Base-by-base conservation (phyloP, 2,888 invertebrate species). In the Phyllotreta striolata region DNA sequence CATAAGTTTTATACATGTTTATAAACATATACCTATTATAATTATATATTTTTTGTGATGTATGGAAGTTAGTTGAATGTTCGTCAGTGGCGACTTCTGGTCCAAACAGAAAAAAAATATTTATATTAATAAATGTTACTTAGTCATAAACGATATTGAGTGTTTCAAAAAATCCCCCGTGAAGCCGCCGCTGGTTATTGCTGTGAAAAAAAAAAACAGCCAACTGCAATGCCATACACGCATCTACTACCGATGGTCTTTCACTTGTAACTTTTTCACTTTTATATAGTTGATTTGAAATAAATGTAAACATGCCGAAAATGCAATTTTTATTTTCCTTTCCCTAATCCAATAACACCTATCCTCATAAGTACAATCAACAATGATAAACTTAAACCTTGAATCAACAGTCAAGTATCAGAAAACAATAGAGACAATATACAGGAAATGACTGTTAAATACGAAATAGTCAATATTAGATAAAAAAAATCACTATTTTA, bases 221-320 rank as follows among this genome's bases (percentile, higher is more conserved):
- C 58, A 62, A 59, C 63, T 64, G 52, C 66, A 67, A 62, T 72
- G 74, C 78, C 80, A 78, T 79, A 79, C 79, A 77, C 78, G 76
- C 79, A 69, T 79, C 76, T 79, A 76, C 81, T 80, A 80, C 81
- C 81, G 71, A 78, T 73, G 73, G 80, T 81, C 80, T 81, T 81
- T 81, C 80, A 80, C 73, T 68, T 77, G 79, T 78, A 80, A 80
- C 80, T 80, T 81, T 81, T 81, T 78, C 80, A 81, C 81, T 81
- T 81, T 81, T 81, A 81, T 81, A 81, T 79, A 81, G 78, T 79
- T 79, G 78, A 78, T 76, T 78, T 78, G 73, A 78, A 81, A 80
- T 81, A 80, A 80, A 81, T 80, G 80, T 81, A 80, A 80, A 81
- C 79, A 80, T 80, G 76, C 79, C 78, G 78, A 79, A 79, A 76